A percentile compares a stretch with the other conserved stretches of the same genome.
Conservation (phyloP, 2,113 vertebrate genomes). For the Scopus umbretta region DNA sequence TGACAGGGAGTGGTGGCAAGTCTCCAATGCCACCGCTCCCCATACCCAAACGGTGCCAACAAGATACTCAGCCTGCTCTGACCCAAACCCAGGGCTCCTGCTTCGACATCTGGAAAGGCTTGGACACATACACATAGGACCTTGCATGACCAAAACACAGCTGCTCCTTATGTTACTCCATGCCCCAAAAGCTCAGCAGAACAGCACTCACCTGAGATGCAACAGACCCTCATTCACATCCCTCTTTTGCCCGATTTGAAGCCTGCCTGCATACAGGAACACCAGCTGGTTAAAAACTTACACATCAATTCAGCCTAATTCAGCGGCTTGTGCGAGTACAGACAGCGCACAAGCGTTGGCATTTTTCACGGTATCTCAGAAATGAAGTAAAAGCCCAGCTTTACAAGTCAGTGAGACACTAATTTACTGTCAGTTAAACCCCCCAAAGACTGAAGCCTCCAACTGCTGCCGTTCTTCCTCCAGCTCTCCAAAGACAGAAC, state of each 20-base stretch:
- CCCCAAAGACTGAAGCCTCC: not conserved
- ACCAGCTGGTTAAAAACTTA: not conserved
- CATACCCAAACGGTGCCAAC: not conserved
- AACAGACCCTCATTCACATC: not conserved
- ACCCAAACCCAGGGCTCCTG: not conserved
- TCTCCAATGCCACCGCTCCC: not conserved
- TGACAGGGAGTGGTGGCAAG: not conserved
- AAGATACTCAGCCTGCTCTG: not conserved
- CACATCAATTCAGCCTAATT: not conserved
- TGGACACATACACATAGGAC: not conserved
- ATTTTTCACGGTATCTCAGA: not conserved
- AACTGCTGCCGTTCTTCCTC: not conserved
- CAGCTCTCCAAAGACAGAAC: not conserved
- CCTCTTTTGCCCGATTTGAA: rapidly evolving
- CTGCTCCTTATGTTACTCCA: not conserved
- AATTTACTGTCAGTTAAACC: not conserved
- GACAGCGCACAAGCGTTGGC: too few relatives aligned
- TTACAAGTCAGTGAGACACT: not conserved
- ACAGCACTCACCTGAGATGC: not conserved
- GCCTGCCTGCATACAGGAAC: not conserved
- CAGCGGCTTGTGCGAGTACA: not conserved
- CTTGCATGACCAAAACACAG: not conserved
- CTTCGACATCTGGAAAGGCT: not conserved
- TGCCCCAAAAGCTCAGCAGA: not conserved
- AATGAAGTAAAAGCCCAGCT: not conserved